Evolutionary conservation across 2,113 vertebrate genomes (phyloP).

Genomic region (Edolisoma coerulescens): DNA sequence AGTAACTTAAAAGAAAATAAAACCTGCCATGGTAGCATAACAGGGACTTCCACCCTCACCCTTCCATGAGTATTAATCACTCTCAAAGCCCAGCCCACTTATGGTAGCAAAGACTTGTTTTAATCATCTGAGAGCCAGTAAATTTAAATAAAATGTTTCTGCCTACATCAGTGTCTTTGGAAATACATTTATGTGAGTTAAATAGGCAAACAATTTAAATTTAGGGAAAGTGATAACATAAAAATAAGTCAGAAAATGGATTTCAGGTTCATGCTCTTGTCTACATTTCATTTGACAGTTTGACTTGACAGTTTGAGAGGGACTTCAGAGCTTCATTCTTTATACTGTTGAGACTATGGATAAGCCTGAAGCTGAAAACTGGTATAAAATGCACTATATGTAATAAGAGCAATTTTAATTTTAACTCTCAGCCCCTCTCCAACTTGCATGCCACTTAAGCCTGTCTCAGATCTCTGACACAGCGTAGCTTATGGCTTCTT

Average conservation of each 20-base stretch:
- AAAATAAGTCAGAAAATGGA: neutral
- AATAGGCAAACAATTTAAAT: neutral
- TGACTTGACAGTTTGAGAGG: constrained; percentile 87
- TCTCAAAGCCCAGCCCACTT: neutral
- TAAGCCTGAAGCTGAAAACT: constrained; percentile 78
- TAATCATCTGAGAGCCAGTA: neutral
- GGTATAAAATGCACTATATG: constrained; percentile 73
- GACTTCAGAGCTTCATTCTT: constrained; percentile 76
- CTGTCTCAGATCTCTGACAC: constrained; percentile 52
- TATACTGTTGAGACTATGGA: constrained; percentile 82
- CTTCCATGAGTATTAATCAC: neutral
- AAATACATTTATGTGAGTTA: neutral
- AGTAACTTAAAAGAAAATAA: neutral
- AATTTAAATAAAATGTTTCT: neutral
- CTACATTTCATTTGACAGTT: constrained; percentile 90
- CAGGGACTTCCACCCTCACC: neutral
- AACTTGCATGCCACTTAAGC: constrained; percentile 68
- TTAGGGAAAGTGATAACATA: neutral
- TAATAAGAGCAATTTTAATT: constrained; percentile 45
- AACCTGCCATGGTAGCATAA: neutral
- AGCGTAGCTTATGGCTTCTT: constrained; percentile 52
- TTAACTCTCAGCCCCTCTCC: constrained; percentile 61
- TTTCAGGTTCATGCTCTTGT: constrained; percentile 64
- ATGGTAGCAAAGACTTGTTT: neutral
- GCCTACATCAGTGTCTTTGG: neutral